phyloP scores from a whole-genome alignment of 1,140 invertebrate genomes.

The Drosophila asahinai region DNA sequence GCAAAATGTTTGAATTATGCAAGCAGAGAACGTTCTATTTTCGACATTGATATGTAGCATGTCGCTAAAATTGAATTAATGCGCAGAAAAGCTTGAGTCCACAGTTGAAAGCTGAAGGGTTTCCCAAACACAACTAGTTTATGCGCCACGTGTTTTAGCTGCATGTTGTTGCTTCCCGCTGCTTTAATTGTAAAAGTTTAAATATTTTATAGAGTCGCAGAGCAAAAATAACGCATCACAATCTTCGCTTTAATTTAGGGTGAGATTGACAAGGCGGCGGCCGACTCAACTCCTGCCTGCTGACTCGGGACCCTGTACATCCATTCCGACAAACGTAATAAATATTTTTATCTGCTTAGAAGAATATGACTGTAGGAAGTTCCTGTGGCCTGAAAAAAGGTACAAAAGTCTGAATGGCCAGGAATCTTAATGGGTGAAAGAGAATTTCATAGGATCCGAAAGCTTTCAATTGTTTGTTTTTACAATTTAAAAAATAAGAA shows the following conservation, averaged over 20 bases:
- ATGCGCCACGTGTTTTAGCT: constrained; percentile 33
- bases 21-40: constrained; percentile 43
- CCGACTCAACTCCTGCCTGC: constrained; percentile 59
- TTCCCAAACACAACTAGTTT: constrained; percentile 15
- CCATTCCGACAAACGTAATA: constrained; percentile 60
- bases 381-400: not conserved
- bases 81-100: constrained; percentile 47
- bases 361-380: constrained; percentile 24
- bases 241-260: constrained; percentile 5
- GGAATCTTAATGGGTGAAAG: no score
- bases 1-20: constrained; percentile 53
- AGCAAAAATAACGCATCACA: constrained; percentile 25
- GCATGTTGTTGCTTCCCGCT: constrained; percentile 13
- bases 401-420: not conserved
- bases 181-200: constrained; percentile 56
- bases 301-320: constrained; percentile 57
- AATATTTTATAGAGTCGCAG: constrained; percentile 55
- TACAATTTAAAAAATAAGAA: no score
- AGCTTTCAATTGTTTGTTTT: no score
- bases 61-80: constrained; percentile 63
- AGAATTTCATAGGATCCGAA: no score
- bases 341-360: constrained; percentile 63
- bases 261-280: constrained; percentile 35
- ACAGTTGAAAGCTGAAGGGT: not conserved
- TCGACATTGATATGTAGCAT: constrained; percentile 22